Conservation (phyloP, 2,797 vertebrate genomes). For the Borostomias antarcticus region DNA sequence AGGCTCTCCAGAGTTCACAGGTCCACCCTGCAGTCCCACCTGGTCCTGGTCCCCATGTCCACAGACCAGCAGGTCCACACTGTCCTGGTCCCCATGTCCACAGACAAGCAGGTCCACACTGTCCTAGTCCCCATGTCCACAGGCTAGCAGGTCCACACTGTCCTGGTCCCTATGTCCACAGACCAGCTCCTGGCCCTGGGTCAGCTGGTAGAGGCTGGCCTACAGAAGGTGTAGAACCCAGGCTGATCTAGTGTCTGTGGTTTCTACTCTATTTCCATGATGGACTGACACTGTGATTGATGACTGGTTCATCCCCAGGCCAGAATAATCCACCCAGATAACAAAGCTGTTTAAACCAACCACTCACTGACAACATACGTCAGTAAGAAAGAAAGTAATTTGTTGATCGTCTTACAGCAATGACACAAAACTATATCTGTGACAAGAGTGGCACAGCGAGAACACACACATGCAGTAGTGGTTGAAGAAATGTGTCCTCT, state of each 20-base stretch:
- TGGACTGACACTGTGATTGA: slow-evolving; percentile 13
- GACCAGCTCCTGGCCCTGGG: slow-evolving; percentile 15
- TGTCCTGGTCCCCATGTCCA: slow-evolving; percentile 26
- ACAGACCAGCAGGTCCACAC: neutral
- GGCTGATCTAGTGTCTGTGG: neutral
- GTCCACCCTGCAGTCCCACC: neutral
- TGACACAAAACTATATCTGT: too few species aligned
- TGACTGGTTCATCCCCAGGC: neutral
- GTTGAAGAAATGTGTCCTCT: too few species aligned
- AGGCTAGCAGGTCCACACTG: neutral
- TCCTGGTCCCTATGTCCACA: slow-evolving; percentile 29
- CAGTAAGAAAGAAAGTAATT: too few species aligned
- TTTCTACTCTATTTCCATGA: slow-evolving; percentile 23
- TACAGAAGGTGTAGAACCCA: slow-evolving; percentile 26
- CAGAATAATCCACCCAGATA: neutral
- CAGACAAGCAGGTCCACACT: slow-evolving; percentile 7
- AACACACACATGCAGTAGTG: too few species aligned
- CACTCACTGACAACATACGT: too few species aligned
- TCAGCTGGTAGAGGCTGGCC: slow-evolving; percentile 24
- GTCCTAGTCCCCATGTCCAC: slow-evolving; percentile 6
- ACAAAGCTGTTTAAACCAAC: neutral
- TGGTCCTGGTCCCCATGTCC: slow-evolving; percentile 7
- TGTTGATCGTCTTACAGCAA: too few species aligned
- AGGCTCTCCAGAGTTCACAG: slow-evolving; percentile 4
- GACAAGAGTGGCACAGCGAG: too few species aligned